Evolutionary conservation across 2,797 vertebrate genomes (phyloP).

Genomic region (Odontamblyopus lacepedii): DNA sequence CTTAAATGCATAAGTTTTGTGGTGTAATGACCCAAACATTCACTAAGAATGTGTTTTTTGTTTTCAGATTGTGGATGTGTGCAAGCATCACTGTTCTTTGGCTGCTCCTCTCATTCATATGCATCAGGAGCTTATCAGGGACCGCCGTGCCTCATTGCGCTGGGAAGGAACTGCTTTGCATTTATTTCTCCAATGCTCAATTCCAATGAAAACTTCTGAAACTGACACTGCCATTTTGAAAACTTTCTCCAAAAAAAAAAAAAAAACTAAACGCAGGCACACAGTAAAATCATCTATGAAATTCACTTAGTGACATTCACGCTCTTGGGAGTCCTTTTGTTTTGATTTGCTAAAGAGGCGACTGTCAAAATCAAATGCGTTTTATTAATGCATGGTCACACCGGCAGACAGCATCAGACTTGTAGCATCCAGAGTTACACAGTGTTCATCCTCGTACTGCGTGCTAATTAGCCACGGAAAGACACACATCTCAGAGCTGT

Average conservation of each 20-base stretch:
- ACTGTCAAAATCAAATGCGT: constrained; percentile 26
- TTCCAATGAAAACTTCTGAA: constrained; percentile 55
- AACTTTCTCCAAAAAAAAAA: constrained; percentile 32
- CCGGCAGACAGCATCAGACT: constrained; percentile 7
- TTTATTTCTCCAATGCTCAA: constrained; percentile 64
- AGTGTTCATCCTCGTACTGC: constrained; percentile 70
- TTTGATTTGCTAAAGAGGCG: constrained; percentile 28
- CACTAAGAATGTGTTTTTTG: constrained; percentile 46
- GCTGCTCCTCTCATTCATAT: constrained; percentile 64
- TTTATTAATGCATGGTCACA: constrained; percentile 30
- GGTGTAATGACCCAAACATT: constrained; percentile 47
- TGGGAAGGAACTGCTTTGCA: constrained; percentile 59
- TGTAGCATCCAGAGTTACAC: constrained; percentile 44
- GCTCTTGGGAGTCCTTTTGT: constrained; percentile 11
- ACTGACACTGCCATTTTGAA: constrained; percentile 34
- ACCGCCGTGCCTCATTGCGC: constrained; percentile 71
- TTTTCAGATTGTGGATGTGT: constrained; percentile 36
- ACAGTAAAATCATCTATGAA: constrained; percentile 25
- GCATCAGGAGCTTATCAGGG: constrained; percentile 72
- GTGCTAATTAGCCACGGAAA: constrained; percentile 73
- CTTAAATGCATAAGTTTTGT: constrained; percentile 42
- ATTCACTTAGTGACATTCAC: constrained; percentile 7
- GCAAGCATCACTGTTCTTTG: constrained; percentile 17
- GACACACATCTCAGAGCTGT: constrained; percentile 72
- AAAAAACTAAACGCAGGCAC: not conserved